phyloP scores from a whole-genome alignment of 1,140 invertebrate species.

The Apis florea region DNA sequence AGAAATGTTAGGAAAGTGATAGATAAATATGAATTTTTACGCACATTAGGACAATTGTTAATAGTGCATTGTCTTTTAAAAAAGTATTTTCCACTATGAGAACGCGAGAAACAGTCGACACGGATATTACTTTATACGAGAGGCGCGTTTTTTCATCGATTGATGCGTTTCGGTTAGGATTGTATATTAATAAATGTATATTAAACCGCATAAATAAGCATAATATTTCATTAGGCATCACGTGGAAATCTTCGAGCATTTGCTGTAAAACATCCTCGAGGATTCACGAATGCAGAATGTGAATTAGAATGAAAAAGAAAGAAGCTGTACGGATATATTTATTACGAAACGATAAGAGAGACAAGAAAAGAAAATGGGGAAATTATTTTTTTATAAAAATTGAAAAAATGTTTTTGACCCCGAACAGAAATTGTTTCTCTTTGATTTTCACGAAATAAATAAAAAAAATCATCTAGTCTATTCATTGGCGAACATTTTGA shows the following conservation, averaged over 20 bases:
- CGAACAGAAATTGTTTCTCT: not conserved
- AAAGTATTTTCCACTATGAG: not conserved
- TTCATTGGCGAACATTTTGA: slow-evolving; percentile 31
- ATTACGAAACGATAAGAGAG: not conserved
- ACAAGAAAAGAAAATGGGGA: too few relatives aligned
- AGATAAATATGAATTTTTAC: slow-evolving; percentile 4
- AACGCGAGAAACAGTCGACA: not conserved
- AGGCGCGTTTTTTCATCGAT: slow-evolving; percentile 9
- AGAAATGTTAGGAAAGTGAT: not conserved
- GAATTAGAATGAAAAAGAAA: not conserved
- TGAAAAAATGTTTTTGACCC: not conserved
- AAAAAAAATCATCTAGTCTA: slow-evolving; percentile 38
- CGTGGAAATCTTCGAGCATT: not conserved
- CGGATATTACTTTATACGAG: not conserved
- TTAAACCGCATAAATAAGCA: slow-evolving; percentile 32
- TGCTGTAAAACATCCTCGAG: not conserved
- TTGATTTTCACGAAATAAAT: not conserved
- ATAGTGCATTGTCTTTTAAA: not conserved
- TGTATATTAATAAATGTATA: not conserved
- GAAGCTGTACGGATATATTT: not conserved
- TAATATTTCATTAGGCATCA: slow-evolving; percentile 44
- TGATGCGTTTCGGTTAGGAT: not conserved
- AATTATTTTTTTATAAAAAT: slow-evolving; percentile 20
- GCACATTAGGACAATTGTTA: not conserved
- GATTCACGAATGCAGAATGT: not conserved